Percentiles rank a stretch among this genome's conserved stretches.
Evolutionary conservation across 2,888 invertebrate genomes (phyloP).

Genomic region (Drosophila kokeensis): DNA sequence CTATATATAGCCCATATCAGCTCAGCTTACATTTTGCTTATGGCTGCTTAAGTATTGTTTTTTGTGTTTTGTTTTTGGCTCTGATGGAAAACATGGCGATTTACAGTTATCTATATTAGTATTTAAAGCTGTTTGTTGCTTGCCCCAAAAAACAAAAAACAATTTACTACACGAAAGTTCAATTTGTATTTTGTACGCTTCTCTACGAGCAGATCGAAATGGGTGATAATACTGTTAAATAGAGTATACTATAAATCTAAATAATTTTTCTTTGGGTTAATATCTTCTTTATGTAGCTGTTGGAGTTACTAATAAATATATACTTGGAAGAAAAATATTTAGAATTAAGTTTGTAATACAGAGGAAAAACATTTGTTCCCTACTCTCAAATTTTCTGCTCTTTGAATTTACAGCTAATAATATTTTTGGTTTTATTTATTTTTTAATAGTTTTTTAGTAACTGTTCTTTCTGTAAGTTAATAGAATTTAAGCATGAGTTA

Average conservation of each 20-base stretch:
- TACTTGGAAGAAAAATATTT: not conserved
- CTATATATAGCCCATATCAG: slow-evolving; percentile 26
- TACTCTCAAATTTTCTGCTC: not conserved
- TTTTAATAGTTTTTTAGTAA: not conserved
- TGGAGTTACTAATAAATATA: not conserved
- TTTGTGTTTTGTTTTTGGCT: not conserved
- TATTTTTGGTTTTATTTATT: not conserved
- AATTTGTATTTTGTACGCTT: not conserved
- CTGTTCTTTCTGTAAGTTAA: not conserved
- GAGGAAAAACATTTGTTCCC: not conserved
- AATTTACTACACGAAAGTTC: slow-evolving; percentile 1
- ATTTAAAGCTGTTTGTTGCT: slow-evolving; percentile 53
- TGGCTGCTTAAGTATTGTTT: slow-evolving; percentile 24
- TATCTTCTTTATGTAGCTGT: not conserved
- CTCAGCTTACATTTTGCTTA: slow-evolving; percentile 21
- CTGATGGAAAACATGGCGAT: slow-evolving; percentile 11
- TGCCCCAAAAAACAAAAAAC: slow-evolving; percentile 4
- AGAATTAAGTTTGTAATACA: not conserved
- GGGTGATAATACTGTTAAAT: not conserved
- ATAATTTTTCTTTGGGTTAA: not conserved
- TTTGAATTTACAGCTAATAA: not conserved
- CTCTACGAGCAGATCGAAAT: not conserved
- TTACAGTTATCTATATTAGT: slow-evolving; percentile 10
- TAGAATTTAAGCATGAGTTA: not conserved
- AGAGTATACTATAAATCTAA: not conserved